These are phyloP conservation scores for Rhagoletis pomonella DNA, from an alignment of 1,140 invertebrate species.

Conservation along the genomic window DNA sequence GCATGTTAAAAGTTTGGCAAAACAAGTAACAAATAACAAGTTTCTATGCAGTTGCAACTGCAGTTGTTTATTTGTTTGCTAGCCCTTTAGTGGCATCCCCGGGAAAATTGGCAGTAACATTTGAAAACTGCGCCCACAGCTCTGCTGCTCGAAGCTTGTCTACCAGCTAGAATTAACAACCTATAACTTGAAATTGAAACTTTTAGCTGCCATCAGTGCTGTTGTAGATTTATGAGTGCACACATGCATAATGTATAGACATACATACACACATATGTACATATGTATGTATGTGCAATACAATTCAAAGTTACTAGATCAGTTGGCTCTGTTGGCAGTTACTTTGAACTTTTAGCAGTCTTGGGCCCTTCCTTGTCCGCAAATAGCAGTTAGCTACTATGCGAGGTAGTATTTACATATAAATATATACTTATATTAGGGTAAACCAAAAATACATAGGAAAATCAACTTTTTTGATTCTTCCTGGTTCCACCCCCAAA, in stretches of 20 bases:
- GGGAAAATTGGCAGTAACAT: not conserved
- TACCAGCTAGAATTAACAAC: not conserved
- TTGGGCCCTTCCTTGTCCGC: too few relatives aligned
- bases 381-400: too few relatives aligned
- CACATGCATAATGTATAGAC: too few relatives aligned
- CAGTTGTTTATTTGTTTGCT: slow-evolving; percentile 39
- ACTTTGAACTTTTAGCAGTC: too few relatives aligned
- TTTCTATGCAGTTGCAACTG: not conserved
- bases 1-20: slow-evolving; percentile 44
- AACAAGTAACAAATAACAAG: slow-evolving; percentile 39
- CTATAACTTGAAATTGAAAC: slow-evolving; percentile 33
- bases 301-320: too few relatives aligned
- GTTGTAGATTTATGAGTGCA: not conserved
- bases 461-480: too few relatives aligned
- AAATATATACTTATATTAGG: too few relatives aligned
- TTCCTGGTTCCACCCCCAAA: too few relatives aligned
- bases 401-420: too few relatives aligned
- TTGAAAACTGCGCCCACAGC: slow-evolving; percentile 1
- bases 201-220: not conserved
- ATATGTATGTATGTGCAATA: not conserved
- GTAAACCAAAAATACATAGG: too few relatives aligned
- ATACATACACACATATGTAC: too few relatives aligned
- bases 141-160: not conserved
- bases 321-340: too few relatives aligned
- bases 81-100: slow-evolving; percentile 27